These are phyloP conservation scores for Nyctibius bracteatus DNA, from an alignment of 2,113 vertebrate genomes.

Conservation along the genomic window DNA sequence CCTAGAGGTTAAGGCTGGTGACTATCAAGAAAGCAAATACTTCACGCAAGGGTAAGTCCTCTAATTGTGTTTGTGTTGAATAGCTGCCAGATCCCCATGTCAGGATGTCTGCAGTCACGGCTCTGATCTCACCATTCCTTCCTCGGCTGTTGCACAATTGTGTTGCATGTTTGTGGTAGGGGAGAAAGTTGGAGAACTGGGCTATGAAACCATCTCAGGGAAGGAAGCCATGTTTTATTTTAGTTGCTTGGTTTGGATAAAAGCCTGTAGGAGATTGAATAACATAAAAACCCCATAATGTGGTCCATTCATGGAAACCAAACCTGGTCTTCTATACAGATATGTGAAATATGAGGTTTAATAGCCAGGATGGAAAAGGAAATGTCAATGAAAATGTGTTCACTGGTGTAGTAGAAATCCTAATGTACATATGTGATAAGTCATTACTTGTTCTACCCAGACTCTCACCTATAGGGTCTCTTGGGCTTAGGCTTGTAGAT, in stretches of 20 bases:
- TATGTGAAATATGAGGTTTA: slow-evolving; percentile 36
- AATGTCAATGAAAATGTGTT: not conserved
- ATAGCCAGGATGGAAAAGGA: not conserved
- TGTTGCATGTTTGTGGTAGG: slow-evolving; percentile 60
- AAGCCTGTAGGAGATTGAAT: slow-evolving; percentile 62
- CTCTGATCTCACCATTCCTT: slow-evolving; percentile 64
- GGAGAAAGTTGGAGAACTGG: slow-evolving; percentile 50
- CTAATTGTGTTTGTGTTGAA: slow-evolving; percentile 81
- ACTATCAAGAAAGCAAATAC: slow-evolving; percentile 76
- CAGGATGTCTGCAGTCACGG: slow-evolving; percentile 71
- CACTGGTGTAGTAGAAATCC: not conserved
- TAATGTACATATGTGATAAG: not conserved
- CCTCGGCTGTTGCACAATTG: slow-evolving; percentile 54
- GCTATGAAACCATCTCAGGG: slow-evolving; percentile 45
- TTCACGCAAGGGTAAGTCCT: slow-evolving; percentile 79
- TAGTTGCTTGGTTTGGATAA: slow-evolving; percentile 66
- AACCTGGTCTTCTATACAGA: slow-evolving; percentile 13
- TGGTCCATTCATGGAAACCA: not conserved
- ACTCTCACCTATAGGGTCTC: not conserved
- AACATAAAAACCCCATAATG: slow-evolving; percentile 6
- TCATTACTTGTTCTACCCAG: not conserved
- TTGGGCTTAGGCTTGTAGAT: not conserved
- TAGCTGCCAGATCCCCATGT: slow-evolving; percentile 73
- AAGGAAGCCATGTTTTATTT: slow-evolving; percentile 66
- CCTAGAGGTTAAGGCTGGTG: slow-evolving; percentile 71